Percentiles rank a stretch among this genome's conserved stretches.
phyloP scores from a whole-genome alignment of 2,113 vertebrate species.

The Myrmophylax atrothorax region DNA sequence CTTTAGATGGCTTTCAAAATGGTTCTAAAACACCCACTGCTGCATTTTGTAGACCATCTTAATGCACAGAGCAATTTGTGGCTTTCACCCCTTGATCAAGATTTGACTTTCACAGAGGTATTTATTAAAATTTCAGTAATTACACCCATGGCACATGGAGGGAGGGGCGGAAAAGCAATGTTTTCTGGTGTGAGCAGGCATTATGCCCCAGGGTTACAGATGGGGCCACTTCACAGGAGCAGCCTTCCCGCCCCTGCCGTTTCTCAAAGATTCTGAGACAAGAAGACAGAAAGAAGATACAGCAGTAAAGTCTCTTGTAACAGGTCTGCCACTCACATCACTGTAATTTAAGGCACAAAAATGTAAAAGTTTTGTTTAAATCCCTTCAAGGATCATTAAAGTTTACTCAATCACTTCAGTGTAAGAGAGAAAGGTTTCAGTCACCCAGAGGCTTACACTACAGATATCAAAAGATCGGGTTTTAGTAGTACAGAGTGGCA shows the following conservation, averaged over 20 bases:
- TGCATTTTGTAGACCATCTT: neutral
- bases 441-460: neutral
- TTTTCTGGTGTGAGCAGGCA: neutral
- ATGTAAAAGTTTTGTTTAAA: neutral
- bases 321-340: neutral
- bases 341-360: neutral
- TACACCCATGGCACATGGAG: neutral
- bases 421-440: neutral
- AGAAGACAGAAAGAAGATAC: neutral
- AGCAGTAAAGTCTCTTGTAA: neutral
- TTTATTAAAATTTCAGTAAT: neutral
- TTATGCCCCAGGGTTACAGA: neutral
- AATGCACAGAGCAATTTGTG: neutral
- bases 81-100: neutral
- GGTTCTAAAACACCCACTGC: neutral
- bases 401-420: neutral
- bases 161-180: too few species aligned
- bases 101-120: neutral
- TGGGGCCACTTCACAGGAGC: neutral
- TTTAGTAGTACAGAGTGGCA: neutral
- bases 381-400: neutral
- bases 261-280: neutral
- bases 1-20: neutral
- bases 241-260: neutral
- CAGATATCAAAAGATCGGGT: neutral